Evolutionary conservation across 2,797 vertebrate genomes (phyloP), one percentile per base, ranked within the genome.

Genomic region (Rousettus madagascariensis): DNA sequence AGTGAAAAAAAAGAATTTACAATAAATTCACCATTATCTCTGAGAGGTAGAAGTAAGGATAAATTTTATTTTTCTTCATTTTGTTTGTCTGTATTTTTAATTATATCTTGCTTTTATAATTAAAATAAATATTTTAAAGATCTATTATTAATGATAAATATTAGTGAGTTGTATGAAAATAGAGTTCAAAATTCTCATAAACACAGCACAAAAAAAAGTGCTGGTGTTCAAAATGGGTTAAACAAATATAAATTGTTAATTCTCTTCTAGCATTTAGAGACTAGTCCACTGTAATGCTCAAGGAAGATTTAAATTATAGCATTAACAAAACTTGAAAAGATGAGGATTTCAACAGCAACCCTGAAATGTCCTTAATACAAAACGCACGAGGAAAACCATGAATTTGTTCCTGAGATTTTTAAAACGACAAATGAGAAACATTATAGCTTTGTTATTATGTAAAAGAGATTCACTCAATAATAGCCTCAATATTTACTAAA

Each of bases 171-270:
- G 0, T 74, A 71, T 84, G 55, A 94, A 94, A 80, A 63, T 6
- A 74, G 28, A 90, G 19, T 87, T 88, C 24, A 82, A 92, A 78
- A 80, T 43, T 51, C 26, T 17, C 36, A 90, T 51, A 69, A 93
- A 19, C 6, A 43, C 6, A 43, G 36, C 51, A 91, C 61, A 46
- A 15, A 46, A 24, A 74, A 74, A 82, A 87, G 11, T 53, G 49
- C 3, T 59, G 46, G 3, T 36, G n/a, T 38, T 86, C 24, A 82
- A 90, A 94, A 94, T 41, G n/a, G 8, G 17, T 57, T 72, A 82
- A 93, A 90, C 22, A 72, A 86, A 94, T 82, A 8, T 83, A 92
- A 96, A 63, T 51, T 69, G n/a, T 63, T 87, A 53, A 87, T 92
- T 78, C 2, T 94, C 11, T 68, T 16, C 28, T 78, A 83, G 28